Percentiles rank a stretch among this genome's conserved stretches.
Evolutionary conservation across 2,797 vertebrate species (phyloP).

Genomic region (Dermochelys coriacea): DNA sequence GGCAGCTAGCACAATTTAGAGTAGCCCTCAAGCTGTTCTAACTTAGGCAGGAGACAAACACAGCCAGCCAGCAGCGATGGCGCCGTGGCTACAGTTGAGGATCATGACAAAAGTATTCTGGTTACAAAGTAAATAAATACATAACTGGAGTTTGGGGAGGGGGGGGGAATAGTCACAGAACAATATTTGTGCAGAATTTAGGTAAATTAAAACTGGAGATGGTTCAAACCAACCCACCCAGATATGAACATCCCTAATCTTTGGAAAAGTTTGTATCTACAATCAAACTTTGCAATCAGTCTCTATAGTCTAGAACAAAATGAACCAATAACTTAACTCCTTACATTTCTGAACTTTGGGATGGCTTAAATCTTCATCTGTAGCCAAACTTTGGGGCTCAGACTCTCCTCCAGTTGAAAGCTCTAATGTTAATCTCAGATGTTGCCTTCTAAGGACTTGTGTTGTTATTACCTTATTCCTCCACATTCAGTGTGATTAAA

Average conservation of each 20-base stretch:
- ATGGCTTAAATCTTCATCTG: background rate
- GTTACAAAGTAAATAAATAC: background rate
- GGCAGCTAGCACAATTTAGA: background rate
- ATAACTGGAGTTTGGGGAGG: background rate
- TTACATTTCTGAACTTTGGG: background rate
- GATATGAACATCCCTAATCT: background rate
- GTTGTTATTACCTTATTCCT: background rate
- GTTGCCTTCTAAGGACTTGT: background rate
- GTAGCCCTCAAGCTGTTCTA: background rate
- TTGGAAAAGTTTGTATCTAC: background rate
- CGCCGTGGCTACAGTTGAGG: background rate
- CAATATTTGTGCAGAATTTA: background rate
- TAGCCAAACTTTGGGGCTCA: background rate
- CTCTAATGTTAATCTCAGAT: background rate
- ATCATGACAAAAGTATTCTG: background rate
- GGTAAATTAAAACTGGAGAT: background rate
- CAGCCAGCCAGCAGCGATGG: background rate
- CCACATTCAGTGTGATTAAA: background rate
- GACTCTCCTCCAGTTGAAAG: background rate
- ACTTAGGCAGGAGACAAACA: background rate
- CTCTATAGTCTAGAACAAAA: background rate
- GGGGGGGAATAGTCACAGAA: background rate
- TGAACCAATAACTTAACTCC: rapidly evolving
- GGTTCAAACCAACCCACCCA: rapidly evolving
- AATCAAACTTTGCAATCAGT: background rate